Base-by-base conservation (phyloP, 2,113 vertebrate genomes). In the Bagarius yarrelli region DNA sequence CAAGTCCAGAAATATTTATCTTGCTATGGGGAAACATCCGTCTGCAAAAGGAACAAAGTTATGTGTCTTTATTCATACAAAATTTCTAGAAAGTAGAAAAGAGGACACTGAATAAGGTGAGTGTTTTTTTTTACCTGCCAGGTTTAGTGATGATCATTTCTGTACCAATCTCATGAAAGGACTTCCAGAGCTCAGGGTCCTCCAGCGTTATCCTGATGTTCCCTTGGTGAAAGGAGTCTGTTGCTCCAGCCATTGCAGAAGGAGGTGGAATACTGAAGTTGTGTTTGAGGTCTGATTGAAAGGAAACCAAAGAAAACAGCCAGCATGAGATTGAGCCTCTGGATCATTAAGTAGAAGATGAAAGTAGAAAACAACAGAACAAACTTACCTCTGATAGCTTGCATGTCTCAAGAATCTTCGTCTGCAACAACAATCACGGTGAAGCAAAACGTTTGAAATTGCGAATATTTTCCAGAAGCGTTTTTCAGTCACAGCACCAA, bases 111-210 rank as follows among this genome's bases (percentile, higher is more conserved):
- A 32, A 19, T 32, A 21, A 72, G 25, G 15, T 53, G n/a, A 27
- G 8, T 27, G 23, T 27, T 8, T 23, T 59, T 11, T 34, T 91
- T 90, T 87, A 96, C 96, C 96, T 91, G 85, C 96, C 96, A 0
- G 95, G 94, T 69, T 96, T 97, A 52, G 95, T 97, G 91, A 97
- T 97, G 85, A 97, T 96, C 96, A 97, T 97, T 89, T 97, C 96
- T 0, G 96, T 97, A 64, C 95, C 96, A 11, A 94, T 93, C 84
- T 93, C 92, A 79, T 94, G 91, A 84, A 97, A 97, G 73, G 92
- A 90, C 83, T 91, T 95, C 96, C 96, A 97, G 57, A 97, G 94
- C 14, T 91, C 90, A 34, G 90, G 86, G 83, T 97, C 95, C 83
- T 97, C 95, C 2, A 97, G 91, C 25, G 92, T 92, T 89, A 94